phyloP scores from a whole-genome alignment of 37 sponge, comb jelly and placozoan genomes.

The Chondrosia reniformis region DNA sequence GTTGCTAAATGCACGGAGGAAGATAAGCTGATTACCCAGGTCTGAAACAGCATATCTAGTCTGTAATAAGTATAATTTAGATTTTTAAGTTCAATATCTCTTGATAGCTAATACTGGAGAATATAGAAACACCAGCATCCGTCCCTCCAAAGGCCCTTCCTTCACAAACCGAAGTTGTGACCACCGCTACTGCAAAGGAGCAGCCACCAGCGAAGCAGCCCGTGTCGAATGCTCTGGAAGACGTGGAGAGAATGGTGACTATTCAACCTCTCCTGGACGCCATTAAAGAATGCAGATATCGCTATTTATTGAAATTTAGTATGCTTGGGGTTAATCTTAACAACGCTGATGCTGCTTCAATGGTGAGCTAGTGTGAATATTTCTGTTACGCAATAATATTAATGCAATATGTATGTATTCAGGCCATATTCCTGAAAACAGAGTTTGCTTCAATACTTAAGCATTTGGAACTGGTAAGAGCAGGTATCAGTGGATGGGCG shows the following conservation, averaged over 20 bases:
- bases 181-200: too few relatives aligned
- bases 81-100: background rate
- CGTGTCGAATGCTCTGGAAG: background rate
- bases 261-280: constrained; percentile 7
- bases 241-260: background rate
- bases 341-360: constrained; percentile 6
- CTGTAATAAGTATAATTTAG: background rate
- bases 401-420: background rate
- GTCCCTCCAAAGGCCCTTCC: background rate
- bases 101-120: constrained; percentile 13
- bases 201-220: too few relatives aligned
- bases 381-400: background rate
- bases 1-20: constrained; percentile 14
- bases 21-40: constrained; percentile 32
- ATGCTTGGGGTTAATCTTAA: background rate
- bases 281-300: background rate
- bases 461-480: constrained; percentile 37
- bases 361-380: background rate
- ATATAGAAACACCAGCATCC: background rate
- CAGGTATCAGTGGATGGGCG: constrained; percentile 38
- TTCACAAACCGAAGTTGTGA: background rate
- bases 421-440: constrained; percentile 50
- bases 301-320: background rate
- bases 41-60: constrained; percentile 7
- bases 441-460: constrained; percentile 28